Base-by-base conservation (phyloP, 2,888 invertebrate species). In the Saturnia japonica region DNA sequence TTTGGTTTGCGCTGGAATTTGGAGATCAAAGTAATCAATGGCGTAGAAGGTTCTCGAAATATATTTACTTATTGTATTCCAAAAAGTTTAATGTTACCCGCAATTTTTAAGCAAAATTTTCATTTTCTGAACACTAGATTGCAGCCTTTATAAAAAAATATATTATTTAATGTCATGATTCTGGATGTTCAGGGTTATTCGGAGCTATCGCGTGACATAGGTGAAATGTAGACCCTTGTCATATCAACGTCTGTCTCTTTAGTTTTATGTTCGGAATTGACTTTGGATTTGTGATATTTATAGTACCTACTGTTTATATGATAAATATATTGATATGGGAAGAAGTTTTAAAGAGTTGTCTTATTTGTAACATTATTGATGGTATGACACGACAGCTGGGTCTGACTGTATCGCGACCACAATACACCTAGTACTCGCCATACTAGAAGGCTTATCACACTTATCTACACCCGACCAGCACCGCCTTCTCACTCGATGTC, bases 141-240 rank as follows among this genome's bases (percentile, higher is more conserved):
- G 16, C 25, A 3, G 22, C 12, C n/a, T n/a, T n/a, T n/a, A n/a
- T n/a, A n/a, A n/a, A n/a, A n/a, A n/a, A n/a, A n/a, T n/a, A n/a
- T n/a, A n/a, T n/a, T n/a, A n/a, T n/a, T n/a, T n/a, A n/a, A 6
- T 25, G 25, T 60, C 28, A 4, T 28, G 57, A 28, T 28, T 60
- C 28, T 60, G 14, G 1, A 28, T 28, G 14, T 60, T 28, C 28
- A 22, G 66, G 42, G 54, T 25, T 69, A 60, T 69, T 70, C 42
- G 64, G 25, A 54, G 19, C 79, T 76, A 75, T 76, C 70, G 67
- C 70, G 67, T 74, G 77, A 75, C 77, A 79, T 76, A 72, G 73
- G 72, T 74, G 74, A 73, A 74, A 76, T 74, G 68, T 45, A 67
- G 69, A 79, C 80, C 80, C 77, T 78, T 67, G 75, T 79, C 77